Evolutionary conservation across 1,140 invertebrate species (phyloP), one percentile per base, ranked within the genome.

Genomic region (Caenorhabditis latens): DNA sequence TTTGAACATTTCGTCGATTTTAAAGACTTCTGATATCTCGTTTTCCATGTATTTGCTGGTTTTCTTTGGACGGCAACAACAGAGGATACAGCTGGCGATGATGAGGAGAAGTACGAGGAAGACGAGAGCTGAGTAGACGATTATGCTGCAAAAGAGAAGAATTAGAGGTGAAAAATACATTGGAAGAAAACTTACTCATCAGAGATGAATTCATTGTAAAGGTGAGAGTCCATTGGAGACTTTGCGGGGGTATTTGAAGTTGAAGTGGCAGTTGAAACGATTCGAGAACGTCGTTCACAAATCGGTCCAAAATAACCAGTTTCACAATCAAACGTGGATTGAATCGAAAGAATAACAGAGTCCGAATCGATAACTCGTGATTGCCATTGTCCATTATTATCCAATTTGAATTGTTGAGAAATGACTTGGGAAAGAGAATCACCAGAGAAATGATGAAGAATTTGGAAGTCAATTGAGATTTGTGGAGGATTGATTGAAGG

Each of bases 361-460:
- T 71, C 43, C 2, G 40, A 32, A 46, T 71, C 67, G 19, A 71
- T 71, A 19, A 71, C 67, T 46, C 19, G 21, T 46, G 67, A 46
- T 8, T 71, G 42, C 42, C 40, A 46, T 7, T 46, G 9, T 21
- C 67, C 67, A 71, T 71, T 71, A n/a, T 71, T 71, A 32, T 71
- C 24, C 43, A 71, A 71, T 19, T 71, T 24, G 43, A 71, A 71
- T 11, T 19, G 6, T 19, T 46, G 67, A 46, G 42, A 43, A 16
- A 13, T 46, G 6, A 7, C 40, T 5, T 16, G 13, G 11, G 40
- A 71, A 14, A 71, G 11, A 19, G 42, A 16, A 19, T 5, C 42
- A n/a, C 67, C 67, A 71, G 67, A 71, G 43, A 71, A 71, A 48
- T 71, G 67, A 71, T 71, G 67, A 46, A 71, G 67, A 1, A 71